phyloP scores from a whole-genome alignment of 2,888 invertebrate genomes.

The Luffia ferchaultella region DNA sequence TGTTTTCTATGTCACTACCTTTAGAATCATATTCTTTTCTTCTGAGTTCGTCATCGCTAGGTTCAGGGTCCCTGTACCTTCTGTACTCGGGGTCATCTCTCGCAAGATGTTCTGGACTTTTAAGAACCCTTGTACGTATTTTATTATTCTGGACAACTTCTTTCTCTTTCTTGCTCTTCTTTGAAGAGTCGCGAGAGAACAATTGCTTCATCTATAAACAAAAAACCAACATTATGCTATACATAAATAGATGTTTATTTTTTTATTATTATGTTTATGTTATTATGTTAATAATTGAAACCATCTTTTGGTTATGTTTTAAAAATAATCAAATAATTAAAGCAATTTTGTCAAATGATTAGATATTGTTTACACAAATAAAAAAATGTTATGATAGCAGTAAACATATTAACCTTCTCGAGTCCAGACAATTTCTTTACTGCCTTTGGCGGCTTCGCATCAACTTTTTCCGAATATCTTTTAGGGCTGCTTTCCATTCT shows the following conservation, averaged over 20 bases:
- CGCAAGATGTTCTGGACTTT: conserved; percentile 64
- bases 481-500: conserved; percentile 62
- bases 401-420: conserved; percentile 73
- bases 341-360: conserved; percentile 6
- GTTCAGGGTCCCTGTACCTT: conserved; percentile 56
- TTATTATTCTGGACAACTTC: conserved; percentile 51
- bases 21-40: conserved; percentile 40
- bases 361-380: too few relatives aligned
- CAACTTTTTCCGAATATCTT: conserved; percentile 56
- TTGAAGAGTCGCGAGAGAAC: conserved; percentile 74
- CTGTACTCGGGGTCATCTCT: conserved; percentile 51
- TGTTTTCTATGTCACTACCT: conserved; percentile 13
- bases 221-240: too few relatives aligned
- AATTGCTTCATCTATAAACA: conserved; percentile 72
- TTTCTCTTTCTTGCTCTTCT: conserved; percentile 74
- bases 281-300: too few relatives aligned
- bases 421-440: conserved; percentile 75
- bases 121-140: conserved; percentile 56
- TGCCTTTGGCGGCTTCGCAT: conserved; percentile 67
- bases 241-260: background rate
- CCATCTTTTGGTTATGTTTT: conserved; percentile 1
- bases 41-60: conserved; percentile 44
- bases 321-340: conserved; percentile 4
- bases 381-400: too few relatives aligned
- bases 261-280: background rate